phyloP scores from a whole-genome alignment of 2,888 invertebrate species.

The Apamea epomidion region DNA sequence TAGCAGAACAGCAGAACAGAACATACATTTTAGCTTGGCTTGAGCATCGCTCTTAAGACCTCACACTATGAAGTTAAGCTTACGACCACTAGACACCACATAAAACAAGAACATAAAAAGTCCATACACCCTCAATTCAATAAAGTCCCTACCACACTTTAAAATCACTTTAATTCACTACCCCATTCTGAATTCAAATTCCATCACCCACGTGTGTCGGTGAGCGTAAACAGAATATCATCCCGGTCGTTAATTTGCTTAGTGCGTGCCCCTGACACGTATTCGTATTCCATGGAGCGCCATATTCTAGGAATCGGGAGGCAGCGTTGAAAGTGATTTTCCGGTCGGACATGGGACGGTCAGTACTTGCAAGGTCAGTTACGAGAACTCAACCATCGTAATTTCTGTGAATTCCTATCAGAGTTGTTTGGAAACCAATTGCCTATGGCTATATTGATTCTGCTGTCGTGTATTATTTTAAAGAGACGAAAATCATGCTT shows the following conservation, averaged over 20 bases:
- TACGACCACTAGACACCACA: neutral
- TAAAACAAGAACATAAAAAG: neutral
- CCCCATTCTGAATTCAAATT: slow-evolving; percentile 21
- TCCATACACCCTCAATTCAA: neutral
- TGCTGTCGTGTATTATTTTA: neutral
- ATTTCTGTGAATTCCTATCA: slow-evolving; percentile 29
- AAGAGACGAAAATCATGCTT: neutral
- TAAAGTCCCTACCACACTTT: neutral
- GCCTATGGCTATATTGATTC: neutral
- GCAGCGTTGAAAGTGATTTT: slow-evolving; percentile 27
- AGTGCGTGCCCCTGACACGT: slow-evolving; percentile 54
- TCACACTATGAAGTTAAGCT: too few relatives aligned
- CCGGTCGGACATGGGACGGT: neutral
- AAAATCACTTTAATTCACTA: slow-evolving; percentile 1
- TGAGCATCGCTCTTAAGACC: neutral
- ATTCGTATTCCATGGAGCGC: slow-evolving; percentile 5
- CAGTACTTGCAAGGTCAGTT: slow-evolving; percentile 43
- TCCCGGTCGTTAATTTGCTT: slow-evolving; percentile 45
- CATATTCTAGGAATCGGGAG: slow-evolving; percentile 37
- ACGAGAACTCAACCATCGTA: slow-evolving; percentile 43
- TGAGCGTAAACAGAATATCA: slow-evolving; percentile 46
- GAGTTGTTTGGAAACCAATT: slow-evolving; percentile 21
- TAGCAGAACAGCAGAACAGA: neutral
- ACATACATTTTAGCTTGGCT: neutral
- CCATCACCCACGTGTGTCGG: slow-evolving; percentile 21